Evolutionary conservation across 2,113 vertebrate genomes (phyloP).

Genomic region (Vulpes vulpes): DNA sequence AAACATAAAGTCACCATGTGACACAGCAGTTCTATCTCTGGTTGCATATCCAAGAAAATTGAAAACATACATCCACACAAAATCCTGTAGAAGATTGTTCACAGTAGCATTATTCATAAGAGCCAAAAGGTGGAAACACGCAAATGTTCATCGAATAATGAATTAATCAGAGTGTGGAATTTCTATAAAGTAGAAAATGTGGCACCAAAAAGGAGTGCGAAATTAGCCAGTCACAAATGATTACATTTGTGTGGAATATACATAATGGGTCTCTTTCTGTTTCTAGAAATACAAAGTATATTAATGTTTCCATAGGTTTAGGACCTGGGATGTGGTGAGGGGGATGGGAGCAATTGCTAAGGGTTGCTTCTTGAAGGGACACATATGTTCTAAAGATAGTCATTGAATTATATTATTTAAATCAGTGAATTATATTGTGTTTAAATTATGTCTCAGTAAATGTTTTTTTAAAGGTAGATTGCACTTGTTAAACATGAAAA

Average conservation of each 20-base stretch:
- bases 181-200: neutral
- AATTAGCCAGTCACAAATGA: neutral
- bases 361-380: neutral
- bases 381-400: neutral
- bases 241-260: neutral
- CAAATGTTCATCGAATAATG: neutral
- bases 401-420: neutral
- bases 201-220: neutral
- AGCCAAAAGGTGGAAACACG: neutral
- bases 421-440: neutral
- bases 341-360: accelerated
- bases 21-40: neutral
- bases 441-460: neutral
- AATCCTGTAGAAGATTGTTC: neutral
- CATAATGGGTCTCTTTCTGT: neutral
- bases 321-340: neutral
- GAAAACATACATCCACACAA: neutral
- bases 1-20: neutral
- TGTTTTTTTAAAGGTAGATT: neutral
- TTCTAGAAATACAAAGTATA: neutral
- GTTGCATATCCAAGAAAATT: neutral
- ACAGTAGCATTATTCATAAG: neutral
- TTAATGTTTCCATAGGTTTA: neutral
- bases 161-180: neutral
- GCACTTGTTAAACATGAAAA: neutral